Evolutionary conservation across 2,888 invertebrate genomes (phyloP).

Genomic region (Doris montereyensis): DNA sequence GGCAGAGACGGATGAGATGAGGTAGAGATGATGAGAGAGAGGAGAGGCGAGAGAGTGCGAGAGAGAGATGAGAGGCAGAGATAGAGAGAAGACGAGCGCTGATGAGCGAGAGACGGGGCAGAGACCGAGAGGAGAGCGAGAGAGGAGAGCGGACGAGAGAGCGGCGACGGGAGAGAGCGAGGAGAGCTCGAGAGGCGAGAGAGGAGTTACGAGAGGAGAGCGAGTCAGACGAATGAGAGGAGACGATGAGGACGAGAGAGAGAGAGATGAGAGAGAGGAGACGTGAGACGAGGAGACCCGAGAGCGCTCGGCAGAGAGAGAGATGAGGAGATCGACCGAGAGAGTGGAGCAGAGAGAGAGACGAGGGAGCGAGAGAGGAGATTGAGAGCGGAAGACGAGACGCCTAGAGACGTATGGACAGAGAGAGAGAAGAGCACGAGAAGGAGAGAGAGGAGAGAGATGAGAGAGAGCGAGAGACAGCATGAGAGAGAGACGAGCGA

Average conservation of each 20-base stretch:
- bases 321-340: no score
- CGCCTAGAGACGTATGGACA: not conserved
- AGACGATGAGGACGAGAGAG: not conserved
- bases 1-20: no score
- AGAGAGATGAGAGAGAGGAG: not conserved
- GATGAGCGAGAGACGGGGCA: not conserved
- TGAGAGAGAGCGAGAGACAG: not conserved
- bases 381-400: no score
- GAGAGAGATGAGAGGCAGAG: no score
- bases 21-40: no score
- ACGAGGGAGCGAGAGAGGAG: no score
- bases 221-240: not conserved
- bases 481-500: no score
- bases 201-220: not conserved
- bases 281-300: not conserved
- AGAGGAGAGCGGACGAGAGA: not conserved
- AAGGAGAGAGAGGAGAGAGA: not conserved
- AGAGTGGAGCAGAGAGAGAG: no score
- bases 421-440: not conserved
- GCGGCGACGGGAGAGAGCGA: not conserved
- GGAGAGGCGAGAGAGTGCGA: no score
- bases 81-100: no score
- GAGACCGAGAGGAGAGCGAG: not conserved
- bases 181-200: not conserved
- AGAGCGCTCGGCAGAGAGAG: no score